A percentile compares a stretch with the other conserved stretches of the same genome.
Conservation (phyloP, 2,113 vertebrate genomes). For the Percina caprodes region DNA sequence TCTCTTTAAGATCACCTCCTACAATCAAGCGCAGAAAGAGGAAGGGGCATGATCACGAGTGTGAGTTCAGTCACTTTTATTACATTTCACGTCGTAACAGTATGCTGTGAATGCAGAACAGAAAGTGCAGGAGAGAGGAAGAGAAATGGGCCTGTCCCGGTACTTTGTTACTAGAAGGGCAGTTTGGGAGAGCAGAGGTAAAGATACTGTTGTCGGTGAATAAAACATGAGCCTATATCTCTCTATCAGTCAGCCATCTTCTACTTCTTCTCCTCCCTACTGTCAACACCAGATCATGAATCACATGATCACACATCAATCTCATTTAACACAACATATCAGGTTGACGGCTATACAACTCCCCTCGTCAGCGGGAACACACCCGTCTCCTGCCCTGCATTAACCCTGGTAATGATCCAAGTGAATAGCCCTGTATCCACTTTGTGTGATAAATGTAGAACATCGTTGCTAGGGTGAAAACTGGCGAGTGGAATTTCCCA, state of each 20-base stretch:
- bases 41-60: constrained; percentile 70
- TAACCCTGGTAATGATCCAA: constrained; percentile 76
- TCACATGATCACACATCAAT: constrained; percentile 74
- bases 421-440: constrained; percentile 70
- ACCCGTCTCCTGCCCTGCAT: constrained; percentile 71
- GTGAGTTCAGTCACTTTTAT: constrained; percentile 81
- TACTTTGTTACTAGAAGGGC: constrained; percentile 79
- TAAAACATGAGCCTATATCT: constrained; percentile 82
- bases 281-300: constrained; percentile 69
- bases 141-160: constrained; percentile 79
- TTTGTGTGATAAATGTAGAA: constrained; percentile 77
- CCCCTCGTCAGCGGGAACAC: constrained; percentile 62
- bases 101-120: constrained; percentile 82
- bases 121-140: constrained; percentile 61
- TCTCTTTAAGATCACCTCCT: constrained; percentile 84
- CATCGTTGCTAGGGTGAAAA: constrained; percentile 77
- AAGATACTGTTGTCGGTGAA: constrained; percentile 77
- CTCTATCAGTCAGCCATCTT: constrained; percentile 79
- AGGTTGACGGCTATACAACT: constrained; percentile 68
- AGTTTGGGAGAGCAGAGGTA: constrained; percentile 74
- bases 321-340: constrained; percentile 80
- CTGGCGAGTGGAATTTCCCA: constrained; percentile 74
- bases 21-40: constrained; percentile 61
- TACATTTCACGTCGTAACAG: constrained; percentile 74
- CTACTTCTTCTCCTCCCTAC: constrained; percentile 66